Evolutionary conservation across 2,797 vertebrate genomes (phyloP).

Genomic region (Luscinia megarhynchos): DNA sequence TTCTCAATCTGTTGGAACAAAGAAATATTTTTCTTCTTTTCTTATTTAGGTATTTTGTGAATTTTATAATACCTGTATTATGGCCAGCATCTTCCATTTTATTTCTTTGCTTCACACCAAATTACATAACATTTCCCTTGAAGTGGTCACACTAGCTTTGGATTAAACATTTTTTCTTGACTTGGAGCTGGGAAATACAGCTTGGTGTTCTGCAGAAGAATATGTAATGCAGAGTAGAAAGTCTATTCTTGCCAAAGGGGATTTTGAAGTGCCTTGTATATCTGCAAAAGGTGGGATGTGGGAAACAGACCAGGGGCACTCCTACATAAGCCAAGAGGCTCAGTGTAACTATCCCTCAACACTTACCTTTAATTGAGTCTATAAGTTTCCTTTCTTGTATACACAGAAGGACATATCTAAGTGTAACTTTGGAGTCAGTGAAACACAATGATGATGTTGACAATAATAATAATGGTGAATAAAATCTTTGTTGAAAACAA

Average conservation of each 20-base stretch:
- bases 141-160: neutral
- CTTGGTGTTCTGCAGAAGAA: neutral
- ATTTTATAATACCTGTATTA: neutral
- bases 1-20: neutral
- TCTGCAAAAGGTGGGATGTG: neutral
- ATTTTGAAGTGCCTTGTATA: neutral
- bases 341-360: neutral
- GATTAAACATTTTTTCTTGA: neutral
- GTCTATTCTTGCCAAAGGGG: neutral
- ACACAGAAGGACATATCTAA: neutral
- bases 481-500: neutral
- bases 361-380: neutral
- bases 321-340: neutral
- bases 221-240: neutral
- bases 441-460: fast-evolving
- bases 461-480: neutral
- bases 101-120: neutral
- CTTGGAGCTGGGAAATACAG: neutral
- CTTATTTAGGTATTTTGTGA: neutral
- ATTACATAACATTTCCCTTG: neutral
- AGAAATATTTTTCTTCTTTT: neutral
- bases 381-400: neutral
- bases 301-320: neutral
- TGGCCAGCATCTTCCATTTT: neutral
- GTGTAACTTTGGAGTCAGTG: neutral